These are phyloP conservation scores for Rhodophaea formosa DNA, from an alignment of 2,888 invertebrate genomes.

Conservation along the genomic window DNA sequence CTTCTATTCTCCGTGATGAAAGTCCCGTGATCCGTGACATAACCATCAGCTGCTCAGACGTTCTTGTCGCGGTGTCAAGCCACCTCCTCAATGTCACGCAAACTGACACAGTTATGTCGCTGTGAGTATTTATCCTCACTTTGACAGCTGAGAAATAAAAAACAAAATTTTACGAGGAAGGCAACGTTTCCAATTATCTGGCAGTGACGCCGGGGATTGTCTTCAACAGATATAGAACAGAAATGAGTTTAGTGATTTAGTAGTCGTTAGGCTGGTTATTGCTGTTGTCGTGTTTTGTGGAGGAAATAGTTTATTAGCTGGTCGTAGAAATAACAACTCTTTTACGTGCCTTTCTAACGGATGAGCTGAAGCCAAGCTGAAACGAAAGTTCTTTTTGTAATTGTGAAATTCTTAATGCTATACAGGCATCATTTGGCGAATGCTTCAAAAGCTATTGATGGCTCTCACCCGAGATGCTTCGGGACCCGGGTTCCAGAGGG, in stretches of 20 bases:
- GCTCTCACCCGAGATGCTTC: too few species aligned
- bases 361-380: too few species aligned
- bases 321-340: neutral
- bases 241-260: neutral
- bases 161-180: neutral
- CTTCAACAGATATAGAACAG: neutral
- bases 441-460: too few species aligned
- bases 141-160: neutral
- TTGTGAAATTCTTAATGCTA: too few species aligned
- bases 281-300: neutral
- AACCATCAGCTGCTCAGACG: neutral
- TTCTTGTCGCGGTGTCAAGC: neutral
- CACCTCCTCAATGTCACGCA: neutral
- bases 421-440: too few species aligned
- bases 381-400: too few species aligned
- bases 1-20: too few species aligned
- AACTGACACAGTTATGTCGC: neutral
- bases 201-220: neutral
- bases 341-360: too few species aligned
- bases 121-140: neutral
- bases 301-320: neutral
- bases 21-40: too few species aligned
- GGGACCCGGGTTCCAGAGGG: too few species aligned
- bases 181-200: neutral
- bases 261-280: neutral